Base-by-base conservation (phyloP, 2,888 invertebrate species). In the Coenonympha arcania region DNA sequence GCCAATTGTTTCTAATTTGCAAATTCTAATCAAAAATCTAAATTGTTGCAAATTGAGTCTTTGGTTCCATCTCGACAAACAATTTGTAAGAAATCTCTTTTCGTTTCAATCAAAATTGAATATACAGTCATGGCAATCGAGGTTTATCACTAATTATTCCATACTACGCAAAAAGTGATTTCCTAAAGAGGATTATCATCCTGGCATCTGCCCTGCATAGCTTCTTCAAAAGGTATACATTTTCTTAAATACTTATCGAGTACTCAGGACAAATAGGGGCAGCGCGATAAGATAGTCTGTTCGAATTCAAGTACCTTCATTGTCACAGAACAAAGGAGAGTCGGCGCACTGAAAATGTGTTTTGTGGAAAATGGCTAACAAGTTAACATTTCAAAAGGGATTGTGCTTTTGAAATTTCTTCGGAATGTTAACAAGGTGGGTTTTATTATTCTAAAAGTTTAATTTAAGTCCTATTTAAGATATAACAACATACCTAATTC, bases 221-320 rank as follows among this genome's bases (percentile, higher is more conserved):
- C n/a, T n/a, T n/a, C 2, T 15, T 31, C 15, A 31, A 31, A 31
- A 15, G 6, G 41, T 22, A n/a, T 41, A n/a, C 30, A 6, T 31
- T 13, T 19, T 15, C 46, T 50, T 63, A 69, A 76, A 67, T 69
- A 69, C 68, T 71, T 66, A 73, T 74, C 71, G 73, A 73, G 71
- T 70, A 77, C 76, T 67, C 61, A 67, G 68, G 76, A 76, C 79
- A 80, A 81, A 80, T 79, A 75, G 75, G 74, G 73, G 69, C 65
- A 66, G 65, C 57, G 64, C 60, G 79, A 79, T 80, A 80, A 80
- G 76, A 69, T 66, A 72, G 72, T 73, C 69, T 64, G 71, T 72
- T 75, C 68, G 73, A 67, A 74, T 71, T 74, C 68, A 71, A 78
- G 78, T 68, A 71, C 69, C 72, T 68, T 71, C 78, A 76, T 80